Percentiles rank a stretch among this genome's conserved stretches.
phyloP scores from a whole-genome alignment of 2,113 vertebrate genomes.

The Vimba vimba region DNA sequence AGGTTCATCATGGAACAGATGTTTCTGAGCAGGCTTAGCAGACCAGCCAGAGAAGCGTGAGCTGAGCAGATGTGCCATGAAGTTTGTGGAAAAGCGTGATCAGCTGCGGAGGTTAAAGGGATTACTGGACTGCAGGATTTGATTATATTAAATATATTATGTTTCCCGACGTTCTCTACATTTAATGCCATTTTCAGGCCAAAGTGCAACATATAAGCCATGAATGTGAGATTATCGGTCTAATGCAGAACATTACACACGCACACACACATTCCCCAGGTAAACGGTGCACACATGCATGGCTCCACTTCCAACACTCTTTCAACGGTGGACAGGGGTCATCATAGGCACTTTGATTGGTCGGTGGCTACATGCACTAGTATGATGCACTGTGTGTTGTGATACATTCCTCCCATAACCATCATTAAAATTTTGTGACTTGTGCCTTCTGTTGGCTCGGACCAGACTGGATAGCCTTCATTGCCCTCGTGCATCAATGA shows the following conservation, averaged over 20 bases:
- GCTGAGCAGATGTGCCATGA: neutral
- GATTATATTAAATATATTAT: neutral
- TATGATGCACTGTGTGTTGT: no score
- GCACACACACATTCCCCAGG: no score
- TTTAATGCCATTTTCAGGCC: neutral
- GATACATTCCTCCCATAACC: no score
- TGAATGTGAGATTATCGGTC: neutral
- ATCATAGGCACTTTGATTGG: no score
- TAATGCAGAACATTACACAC: neutral
- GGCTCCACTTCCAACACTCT: no score
- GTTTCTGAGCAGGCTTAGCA: neutral
- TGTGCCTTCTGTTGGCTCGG: no score
- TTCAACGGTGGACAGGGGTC: no score
- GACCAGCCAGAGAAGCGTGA: neutral
- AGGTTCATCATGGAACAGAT: conserved; percentile 1
- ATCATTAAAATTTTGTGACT: no score
- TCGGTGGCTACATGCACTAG: no score
- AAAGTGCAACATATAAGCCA: neutral
- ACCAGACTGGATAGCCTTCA: no score
- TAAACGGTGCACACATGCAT: no score
- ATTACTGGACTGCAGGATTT: conserved; percentile 20
- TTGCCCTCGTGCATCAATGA: no score
- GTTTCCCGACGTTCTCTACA: neutral
- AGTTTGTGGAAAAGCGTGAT: conserved; percentile 9
- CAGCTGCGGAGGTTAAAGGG: neutral